A percentile compares a stretch with the other conserved stretches of the same genome.
phyloP scores from a whole-genome alignment of 2,888 invertebrate genomes.

The Hemaris fuciformis region DNA sequence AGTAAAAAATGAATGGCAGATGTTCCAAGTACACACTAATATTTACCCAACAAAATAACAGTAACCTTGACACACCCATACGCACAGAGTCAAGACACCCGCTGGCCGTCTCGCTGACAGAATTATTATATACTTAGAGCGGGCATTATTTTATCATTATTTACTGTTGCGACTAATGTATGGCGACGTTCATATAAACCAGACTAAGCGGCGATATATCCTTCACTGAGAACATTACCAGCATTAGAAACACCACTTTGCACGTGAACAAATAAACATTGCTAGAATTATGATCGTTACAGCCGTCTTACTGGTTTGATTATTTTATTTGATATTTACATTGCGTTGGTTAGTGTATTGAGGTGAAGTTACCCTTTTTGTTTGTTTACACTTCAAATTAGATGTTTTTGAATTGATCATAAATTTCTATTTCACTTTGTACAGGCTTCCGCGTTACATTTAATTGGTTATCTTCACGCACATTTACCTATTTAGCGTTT shows the following conservation, averaged over 20 bases:
- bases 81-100: neutral
- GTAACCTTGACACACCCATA: conserved; percentile 59
- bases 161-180: conserved; percentile 62
- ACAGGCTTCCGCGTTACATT: neutral
- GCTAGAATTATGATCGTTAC: conserved; percentile 40
- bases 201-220: conserved; percentile 54
- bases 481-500: too few species aligned
- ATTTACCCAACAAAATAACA: conserved; percentile 34
- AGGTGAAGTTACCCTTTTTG: neutral
- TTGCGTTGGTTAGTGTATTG: neutral
- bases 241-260: conserved; percentile 32
- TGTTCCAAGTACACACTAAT: conserved; percentile 15
- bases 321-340: conserved; percentile 21
- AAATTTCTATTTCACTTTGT: neutral
- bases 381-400: neutral
- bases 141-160: conserved; percentile 51
- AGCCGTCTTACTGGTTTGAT: conserved; percentile 16
- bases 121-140: conserved; percentile 45
- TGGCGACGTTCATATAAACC: conserved; percentile 66
- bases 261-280: conserved; percentile 63
- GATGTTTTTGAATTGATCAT: neutral
- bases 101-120: conserved; percentile 32
- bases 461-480: too few species aligned
- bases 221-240: conserved; percentile 46
- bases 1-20: neutral